These are phyloP conservation scores for Drosophila baimaii DNA, from an alignment of 1,140 invertebrate species.

Conservation along the genomic window DNA sequence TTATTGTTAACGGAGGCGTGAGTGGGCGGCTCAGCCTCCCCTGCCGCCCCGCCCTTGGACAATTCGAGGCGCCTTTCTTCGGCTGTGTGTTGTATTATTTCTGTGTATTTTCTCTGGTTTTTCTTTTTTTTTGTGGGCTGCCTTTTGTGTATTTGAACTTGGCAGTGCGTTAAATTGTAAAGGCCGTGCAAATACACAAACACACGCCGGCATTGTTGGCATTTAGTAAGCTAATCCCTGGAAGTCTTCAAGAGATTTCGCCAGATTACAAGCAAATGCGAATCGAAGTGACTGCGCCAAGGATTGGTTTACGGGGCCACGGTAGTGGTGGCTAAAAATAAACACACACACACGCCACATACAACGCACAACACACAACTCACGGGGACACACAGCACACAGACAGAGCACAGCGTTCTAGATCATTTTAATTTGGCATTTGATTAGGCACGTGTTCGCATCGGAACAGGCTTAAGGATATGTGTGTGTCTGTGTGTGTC, in stretches of 20 bases:
- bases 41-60: slow-evolving; percentile 5
- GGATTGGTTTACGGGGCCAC: slow-evolving; percentile 36
- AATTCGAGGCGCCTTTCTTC: slow-evolving; percentile 32
- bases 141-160: slow-evolving; percentile 82
- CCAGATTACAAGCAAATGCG: slow-evolving; percentile 66
- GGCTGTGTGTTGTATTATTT: slow-evolving; percentile 25
- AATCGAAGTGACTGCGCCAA: slow-evolving; percentile 61
- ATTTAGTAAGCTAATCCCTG: slow-evolving; percentile 72
- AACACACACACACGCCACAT: slow-evolving; percentile 20
- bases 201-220: slow-evolving; percentile 45
- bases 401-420: slow-evolving; percentile 23
- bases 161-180: slow-evolving; percentile 82
- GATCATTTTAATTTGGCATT: slow-evolving; percentile 78
- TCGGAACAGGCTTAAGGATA: slow-evolving; percentile 35
- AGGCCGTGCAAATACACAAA: slow-evolving; percentile 63
- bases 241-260: slow-evolving; percentile 71
- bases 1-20: slow-evolving; percentile 80
- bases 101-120: slow-evolving; percentile 12
- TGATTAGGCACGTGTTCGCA: slow-evolving; percentile 71
- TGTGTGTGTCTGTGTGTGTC: slow-evolving; percentile 12
- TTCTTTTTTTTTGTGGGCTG: slow-evolving; percentile 47
- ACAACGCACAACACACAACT: background rate
- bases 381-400: slow-evolving; percentile 1
- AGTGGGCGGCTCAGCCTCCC: slow-evolving; percentile 43
- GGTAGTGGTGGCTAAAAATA: slow-evolving; percentile 57